Evolutionary conservation across 2,888 invertebrate genomes (phyloP).

Genomic region (Cerastoderma edule): DNA sequence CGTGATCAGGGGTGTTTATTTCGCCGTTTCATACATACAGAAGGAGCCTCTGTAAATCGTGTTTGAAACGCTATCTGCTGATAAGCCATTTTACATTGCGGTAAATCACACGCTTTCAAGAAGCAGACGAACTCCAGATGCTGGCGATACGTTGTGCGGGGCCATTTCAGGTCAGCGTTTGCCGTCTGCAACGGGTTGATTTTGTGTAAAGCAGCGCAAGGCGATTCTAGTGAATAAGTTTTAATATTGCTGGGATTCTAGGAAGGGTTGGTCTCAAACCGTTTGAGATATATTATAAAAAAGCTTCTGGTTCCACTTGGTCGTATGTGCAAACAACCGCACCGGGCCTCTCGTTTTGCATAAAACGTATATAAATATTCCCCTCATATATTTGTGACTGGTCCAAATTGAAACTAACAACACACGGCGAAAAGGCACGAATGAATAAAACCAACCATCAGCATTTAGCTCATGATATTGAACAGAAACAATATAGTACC

Average conservation of each 20-base stretch:
- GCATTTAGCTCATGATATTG: too few relatives aligned
- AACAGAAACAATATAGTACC: too few relatives aligned
- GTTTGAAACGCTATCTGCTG: constrained; percentile 7
- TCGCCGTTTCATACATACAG: constrained; percentile 4
- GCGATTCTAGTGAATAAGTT: constrained; percentile 14
- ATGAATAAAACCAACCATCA: too few relatives aligned
- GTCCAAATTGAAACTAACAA: too few relatives aligned
- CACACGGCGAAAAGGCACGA: too few relatives aligned
- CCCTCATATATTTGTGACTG: too few relatives aligned
- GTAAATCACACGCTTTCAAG: constrained; percentile 31
- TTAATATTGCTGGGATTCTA: neutral
- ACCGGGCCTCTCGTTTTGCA: too few relatives aligned
- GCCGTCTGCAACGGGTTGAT: constrained; percentile 1
- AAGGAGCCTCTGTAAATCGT: neutral
- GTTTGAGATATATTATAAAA: too few relatives aligned
- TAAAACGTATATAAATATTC: too few relatives aligned
- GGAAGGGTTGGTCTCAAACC: constrained; percentile 7
- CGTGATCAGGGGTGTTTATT: too few relatives aligned
- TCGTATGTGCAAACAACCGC: too few relatives aligned
- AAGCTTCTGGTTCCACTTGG: too few relatives aligned
- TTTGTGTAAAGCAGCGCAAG: constrained; percentile 3
- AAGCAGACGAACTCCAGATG: constrained; percentile 22
- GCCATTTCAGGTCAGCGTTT: constrained; percentile 23
- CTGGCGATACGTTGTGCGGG: constrained; percentile 2
- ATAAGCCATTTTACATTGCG: constrained; percentile 17